A percentile compares a stretch with the other conserved stretches of the same genome.
These are phyloP conservation scores for Contarinia nasturtii DNA, from an alignment of 1,140 invertebrate genomes.

Conservation along the genomic window DNA sequence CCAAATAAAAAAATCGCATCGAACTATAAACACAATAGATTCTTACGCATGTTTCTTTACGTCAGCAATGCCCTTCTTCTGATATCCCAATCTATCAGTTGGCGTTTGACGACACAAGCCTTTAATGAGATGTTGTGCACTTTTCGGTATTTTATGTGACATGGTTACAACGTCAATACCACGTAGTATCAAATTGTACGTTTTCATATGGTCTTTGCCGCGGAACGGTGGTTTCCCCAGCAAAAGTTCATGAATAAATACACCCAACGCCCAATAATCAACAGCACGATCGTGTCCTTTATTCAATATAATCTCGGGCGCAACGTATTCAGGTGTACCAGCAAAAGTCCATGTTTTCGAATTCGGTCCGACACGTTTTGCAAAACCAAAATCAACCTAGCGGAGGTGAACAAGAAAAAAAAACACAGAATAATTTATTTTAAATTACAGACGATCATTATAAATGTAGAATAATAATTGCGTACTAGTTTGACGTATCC, in stretches of 20 bases:
- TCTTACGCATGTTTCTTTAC: conserved; percentile 76
- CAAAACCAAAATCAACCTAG: conserved; percentile 95
- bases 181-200: conserved; percentile 87
- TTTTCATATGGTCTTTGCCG: conserved; percentile 80
- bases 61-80: conserved; percentile 75
- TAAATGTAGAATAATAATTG: neutral
- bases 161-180: conserved; percentile 73
- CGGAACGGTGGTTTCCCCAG: conserved; percentile 89
- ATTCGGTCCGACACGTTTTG: conserved; percentile 59
- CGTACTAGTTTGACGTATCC: conserved; percentile 83
- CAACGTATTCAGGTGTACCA: conserved; percentile 73
- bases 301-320: conserved; percentile 89
- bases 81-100: conserved; percentile 82
- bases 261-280: conserved; percentile 90
- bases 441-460: neutral
- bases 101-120: conserved; percentile 75
- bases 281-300: conserved; percentile 82
- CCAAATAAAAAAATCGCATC: neutral
- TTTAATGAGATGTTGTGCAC: conserved; percentile 67
- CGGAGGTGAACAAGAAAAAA: neutral
- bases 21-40: neutral
- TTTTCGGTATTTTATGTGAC: conserved; percentile 56
- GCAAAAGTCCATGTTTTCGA: conserved; percentile 95
- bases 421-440: neutral
- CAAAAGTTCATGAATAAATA: conserved; percentile 80